Evolutionary conservation across 1,140 invertebrate species (phyloP).

Genomic region (Diploscapter pachys): DNA sequence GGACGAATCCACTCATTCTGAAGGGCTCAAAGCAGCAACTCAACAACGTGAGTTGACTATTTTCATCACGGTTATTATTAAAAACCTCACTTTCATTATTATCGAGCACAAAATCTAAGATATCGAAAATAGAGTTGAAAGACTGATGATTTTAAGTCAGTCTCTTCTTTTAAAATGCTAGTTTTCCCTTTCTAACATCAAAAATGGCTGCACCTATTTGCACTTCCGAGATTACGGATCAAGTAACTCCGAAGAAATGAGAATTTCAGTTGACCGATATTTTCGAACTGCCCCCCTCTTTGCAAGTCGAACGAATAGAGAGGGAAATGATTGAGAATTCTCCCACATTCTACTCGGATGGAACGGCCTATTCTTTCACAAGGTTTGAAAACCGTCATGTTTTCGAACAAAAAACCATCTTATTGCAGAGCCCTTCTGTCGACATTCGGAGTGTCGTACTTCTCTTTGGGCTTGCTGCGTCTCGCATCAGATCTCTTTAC

Average conservation of each 20-base stretch:
- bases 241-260: constrained; percentile 1
- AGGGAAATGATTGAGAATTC: constrained; percentile 45
- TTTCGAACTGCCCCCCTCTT: constrained; percentile 47
- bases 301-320: constrained; percentile 43
- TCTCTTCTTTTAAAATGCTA: not conserved
- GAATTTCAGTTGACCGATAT: constrained; percentile 49
- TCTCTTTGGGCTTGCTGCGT: constrained; percentile 80
- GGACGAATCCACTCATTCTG: constrained; percentile 48
- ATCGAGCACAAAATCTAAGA: not conserved
- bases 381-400: constrained; percentile 55
- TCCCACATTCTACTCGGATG: constrained; percentile 42
- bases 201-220: too few species aligned
- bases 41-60: constrained; percentile 36
- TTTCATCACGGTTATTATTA: not conserved
- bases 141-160: not conserved
- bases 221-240: not conserved
- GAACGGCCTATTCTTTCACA: constrained; percentile 66
- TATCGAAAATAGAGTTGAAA: not conserved
- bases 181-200: too few species aligned
- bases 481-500: constrained; percentile 76
- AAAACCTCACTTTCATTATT: not conserved
- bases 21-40: constrained; percentile 49
- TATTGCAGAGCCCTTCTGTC: constrained; percentile 67
- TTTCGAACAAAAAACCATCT: not conserved
- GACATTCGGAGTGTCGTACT: constrained; percentile 82